Evolutionary conservation across 2,797 vertebrate species (phyloP).

Genomic region (Poecilia velifera): DNA sequence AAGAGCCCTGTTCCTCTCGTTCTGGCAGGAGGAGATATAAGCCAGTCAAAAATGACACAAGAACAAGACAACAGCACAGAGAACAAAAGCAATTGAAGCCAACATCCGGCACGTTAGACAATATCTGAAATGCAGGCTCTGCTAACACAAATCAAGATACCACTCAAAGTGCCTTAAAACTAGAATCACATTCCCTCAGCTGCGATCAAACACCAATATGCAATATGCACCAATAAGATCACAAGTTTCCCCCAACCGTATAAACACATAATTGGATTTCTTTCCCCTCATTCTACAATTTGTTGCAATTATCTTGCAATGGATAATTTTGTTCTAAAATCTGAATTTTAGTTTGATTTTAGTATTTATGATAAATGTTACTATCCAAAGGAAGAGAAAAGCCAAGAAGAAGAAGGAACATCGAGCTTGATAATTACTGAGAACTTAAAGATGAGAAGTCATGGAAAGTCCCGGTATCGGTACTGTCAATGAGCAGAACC

Average conservation of each 20-base stretch:
- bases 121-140: not conserved
- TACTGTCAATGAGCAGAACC: not conserved
- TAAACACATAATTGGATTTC: not conserved
- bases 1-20: not conserved
- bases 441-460: not conserved
- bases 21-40: not conserved
- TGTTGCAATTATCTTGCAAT: too few relatives aligned
- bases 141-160: not conserved
- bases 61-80: not conserved
- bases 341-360: too few relatives aligned
- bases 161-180: not conserved
- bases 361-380: not conserved
- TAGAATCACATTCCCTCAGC: not conserved
- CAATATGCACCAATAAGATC: not conserved
- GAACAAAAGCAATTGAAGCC: not conserved
- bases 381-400: not conserved
- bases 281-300: too few relatives aligned
- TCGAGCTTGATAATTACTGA: not conserved
- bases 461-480: not conserved
- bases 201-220: not conserved
- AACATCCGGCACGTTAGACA: not conserved
- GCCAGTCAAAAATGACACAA: not conserved
- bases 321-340: too few relatives aligned
- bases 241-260: not conserved
- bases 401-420: not conserved